Conservation (phyloP, 2,113 vertebrate species). For the Paracanthobrama guichenoti region DNA sequence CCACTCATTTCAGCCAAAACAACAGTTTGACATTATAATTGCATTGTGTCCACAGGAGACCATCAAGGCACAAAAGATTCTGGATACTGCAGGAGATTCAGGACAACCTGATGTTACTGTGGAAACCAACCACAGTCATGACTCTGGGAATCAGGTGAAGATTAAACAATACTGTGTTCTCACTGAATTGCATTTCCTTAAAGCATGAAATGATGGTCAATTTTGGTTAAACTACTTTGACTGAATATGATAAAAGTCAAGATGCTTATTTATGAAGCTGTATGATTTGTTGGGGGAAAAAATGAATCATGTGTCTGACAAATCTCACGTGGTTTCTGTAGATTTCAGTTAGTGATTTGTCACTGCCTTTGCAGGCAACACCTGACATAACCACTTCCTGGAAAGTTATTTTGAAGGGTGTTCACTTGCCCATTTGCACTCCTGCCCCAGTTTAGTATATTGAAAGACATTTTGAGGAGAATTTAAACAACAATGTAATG, state of each 20-base stretch:
- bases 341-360: background rate
- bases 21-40: background rate
- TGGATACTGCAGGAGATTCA: background rate
- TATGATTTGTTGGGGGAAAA: no score
- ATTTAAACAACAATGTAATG: background rate
- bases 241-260: background rate
- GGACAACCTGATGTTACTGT: background rate
- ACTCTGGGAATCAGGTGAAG: background rate
- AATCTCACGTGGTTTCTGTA: background rate
- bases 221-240: background rate
- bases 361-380: background rate
- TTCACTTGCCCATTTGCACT: background rate
- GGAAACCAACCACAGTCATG: background rate
- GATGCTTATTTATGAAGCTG: no score
- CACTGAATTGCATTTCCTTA: background rate
- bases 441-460: background rate
- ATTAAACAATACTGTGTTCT: background rate
- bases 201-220: background rate
- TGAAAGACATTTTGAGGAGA: background rate
- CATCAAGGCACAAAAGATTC: background rate
- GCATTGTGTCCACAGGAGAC: background rate
- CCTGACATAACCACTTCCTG: constrained; percentile 9
- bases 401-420: background rate
- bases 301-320: no score
- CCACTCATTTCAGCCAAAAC: background rate